Percentiles rank a stretch among this genome's conserved stretches.
These are phyloP conservation scores for Masticophis lateralis DNA, from an alignment of 2,797 vertebrate species.

Conservation along the genomic window DNA sequence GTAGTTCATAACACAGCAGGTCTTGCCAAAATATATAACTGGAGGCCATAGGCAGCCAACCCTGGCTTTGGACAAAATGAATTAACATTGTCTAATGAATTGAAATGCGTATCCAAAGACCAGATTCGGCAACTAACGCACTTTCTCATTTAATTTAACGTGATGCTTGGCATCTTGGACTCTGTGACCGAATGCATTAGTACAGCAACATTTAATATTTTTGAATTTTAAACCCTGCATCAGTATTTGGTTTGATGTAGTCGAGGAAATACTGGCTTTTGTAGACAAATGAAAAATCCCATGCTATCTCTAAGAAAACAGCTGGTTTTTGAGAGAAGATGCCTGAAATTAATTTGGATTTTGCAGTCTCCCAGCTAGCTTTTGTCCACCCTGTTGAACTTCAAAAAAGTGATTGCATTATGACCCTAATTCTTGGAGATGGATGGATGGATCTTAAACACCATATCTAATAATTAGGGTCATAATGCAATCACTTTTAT, in stretches of 20 bases:
- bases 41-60: neutral
- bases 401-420: neutral
- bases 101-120: neutral
- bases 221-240: conserved; percentile 11
- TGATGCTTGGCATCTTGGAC: conserved; percentile 14
- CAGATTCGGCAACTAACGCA: neutral
- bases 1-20: neutral
- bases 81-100: conserved; percentile 7
- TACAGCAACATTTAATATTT: conserved; percentile 25
- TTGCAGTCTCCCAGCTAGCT: neutral
- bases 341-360: neutral
- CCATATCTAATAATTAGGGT: neutral
- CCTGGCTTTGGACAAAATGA: neutral
- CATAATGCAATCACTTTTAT: neutral
- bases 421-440: neutral
- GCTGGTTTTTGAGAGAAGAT: neutral
- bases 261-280: neutral
- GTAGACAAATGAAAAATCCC: neutral
- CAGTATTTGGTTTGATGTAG: neutral
- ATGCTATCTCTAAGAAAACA: neutral
- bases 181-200: neutral
- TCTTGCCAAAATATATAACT: neutral
- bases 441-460: neutral
- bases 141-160: conserved; percentile 25
- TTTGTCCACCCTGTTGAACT: neutral